Evolutionary conservation across 1,140 invertebrate genomes (phyloP).

Genomic region (Ceratosolen fusciceps): DNA sequence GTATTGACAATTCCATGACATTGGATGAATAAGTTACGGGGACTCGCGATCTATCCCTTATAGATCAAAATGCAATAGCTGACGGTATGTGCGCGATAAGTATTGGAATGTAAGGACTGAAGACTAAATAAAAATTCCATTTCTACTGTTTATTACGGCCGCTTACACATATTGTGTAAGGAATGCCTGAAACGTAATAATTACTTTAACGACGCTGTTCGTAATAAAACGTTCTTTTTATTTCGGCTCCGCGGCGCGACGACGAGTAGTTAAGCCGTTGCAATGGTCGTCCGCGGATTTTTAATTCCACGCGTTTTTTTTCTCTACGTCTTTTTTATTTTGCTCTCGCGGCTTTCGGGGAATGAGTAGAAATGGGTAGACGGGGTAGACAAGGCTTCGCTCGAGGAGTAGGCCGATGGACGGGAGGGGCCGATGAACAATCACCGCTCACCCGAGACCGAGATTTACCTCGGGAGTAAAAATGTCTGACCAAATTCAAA

Average conservation of each 20-base stretch:
- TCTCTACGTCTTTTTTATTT: no score
- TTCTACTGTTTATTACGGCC: conserved; percentile 8
- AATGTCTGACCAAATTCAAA: no score
- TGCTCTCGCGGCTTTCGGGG: no score
- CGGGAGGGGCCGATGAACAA: no score
- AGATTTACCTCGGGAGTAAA: no score
- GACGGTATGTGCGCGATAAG: not conserved
- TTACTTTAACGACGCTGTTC: conserved; percentile 15
- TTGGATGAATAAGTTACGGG: not conserved
- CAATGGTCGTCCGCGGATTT: not conserved
- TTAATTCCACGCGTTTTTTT: not conserved
- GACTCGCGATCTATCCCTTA: not conserved
- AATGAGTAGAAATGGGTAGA: no score
- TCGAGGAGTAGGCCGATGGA: no score
- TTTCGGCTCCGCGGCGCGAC: no score
- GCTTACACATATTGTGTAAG: not conserved
- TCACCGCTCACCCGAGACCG: no score
- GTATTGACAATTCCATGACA: not conserved
- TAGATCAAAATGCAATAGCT: not conserved
- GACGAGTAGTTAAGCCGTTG: not conserved
- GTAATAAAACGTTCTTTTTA: conserved; percentile 1
- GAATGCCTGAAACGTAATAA: conserved; percentile 15
- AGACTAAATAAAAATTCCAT: conserved; percentile 10
- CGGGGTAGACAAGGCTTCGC: no score
- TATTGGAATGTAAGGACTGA: not conserved